A percentile compares a stretch with the other conserved stretches of the same genome.
Evolutionary conservation across 2,797 vertebrate species (phyloP).

Genomic region (Babyrousa celebensis): DNA sequence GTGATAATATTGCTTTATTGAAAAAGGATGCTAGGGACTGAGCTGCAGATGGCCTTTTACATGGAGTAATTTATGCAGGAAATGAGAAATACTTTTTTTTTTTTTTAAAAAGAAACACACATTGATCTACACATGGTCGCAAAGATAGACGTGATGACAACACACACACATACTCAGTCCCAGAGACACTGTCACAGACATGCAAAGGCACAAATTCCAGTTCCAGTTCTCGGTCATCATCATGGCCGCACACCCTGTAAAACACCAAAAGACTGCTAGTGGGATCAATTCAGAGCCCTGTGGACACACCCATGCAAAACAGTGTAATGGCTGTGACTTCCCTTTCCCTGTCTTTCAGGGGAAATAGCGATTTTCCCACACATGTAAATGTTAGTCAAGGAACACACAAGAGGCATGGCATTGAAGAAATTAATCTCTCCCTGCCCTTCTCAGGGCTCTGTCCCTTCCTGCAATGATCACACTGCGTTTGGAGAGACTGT

Average conservation of each 20-base stretch:
- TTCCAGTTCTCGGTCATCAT: neutral
- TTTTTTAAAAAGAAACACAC: constrained; percentile 56
- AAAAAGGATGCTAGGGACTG: constrained; percentile 78
- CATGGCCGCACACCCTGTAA: neutral
- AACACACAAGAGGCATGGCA: neutral
- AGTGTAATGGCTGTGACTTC: neutral
- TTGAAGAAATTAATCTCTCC: constrained; percentile 67
- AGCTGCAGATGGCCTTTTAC: constrained; percentile 82
- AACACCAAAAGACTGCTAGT: neutral
- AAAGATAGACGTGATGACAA: constrained; percentile 11
- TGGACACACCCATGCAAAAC: neutral
- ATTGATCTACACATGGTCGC: constrained; percentile 56
- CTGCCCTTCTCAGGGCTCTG: neutral
- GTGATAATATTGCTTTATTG: constrained; percentile 86
- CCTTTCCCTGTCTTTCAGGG: neutral
- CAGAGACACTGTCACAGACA: neutral
- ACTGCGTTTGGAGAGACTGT: neutral
- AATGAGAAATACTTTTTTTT: constrained; percentile 72
- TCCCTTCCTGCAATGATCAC: neutral
- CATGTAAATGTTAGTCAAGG: constrained; percentile 65
- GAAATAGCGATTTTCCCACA: constrained; percentile 29
- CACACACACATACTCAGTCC: neutral
- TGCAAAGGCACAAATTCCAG: neutral
- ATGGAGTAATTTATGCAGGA: constrained; percentile 83
- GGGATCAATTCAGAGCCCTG: neutral